Evolutionary conservation across 1,140 invertebrate genomes (phyloP).

Genomic region (Platyscapa corneri): DNA sequence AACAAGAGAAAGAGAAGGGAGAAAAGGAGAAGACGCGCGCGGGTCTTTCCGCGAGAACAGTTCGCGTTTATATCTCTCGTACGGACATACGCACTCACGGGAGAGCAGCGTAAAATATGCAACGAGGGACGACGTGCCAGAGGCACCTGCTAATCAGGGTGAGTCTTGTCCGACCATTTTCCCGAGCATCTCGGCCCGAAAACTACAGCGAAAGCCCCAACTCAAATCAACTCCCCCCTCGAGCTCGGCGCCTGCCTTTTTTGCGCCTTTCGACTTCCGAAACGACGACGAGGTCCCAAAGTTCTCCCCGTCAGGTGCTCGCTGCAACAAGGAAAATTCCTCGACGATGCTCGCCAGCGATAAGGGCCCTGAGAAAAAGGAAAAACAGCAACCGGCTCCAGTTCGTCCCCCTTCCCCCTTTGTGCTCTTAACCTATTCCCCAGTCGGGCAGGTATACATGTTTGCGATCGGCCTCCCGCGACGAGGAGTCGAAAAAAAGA

Average conservation of each 20-base stretch:
- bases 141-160: slow-evolving; percentile 44
- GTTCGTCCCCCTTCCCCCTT: too few relatives aligned
- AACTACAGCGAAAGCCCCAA: not conserved
- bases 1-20: not conserved
- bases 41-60: not conserved
- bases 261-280: not conserved
- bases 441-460: too few relatives aligned
- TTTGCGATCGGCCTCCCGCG: too few relatives aligned
- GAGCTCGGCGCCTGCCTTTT: not conserved
- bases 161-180: not conserved
- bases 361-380: too few relatives aligned
- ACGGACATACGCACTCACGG: not conserved
- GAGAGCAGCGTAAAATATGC: slow-evolving; percentile 18
- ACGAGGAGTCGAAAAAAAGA: too few relatives aligned
- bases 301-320: not conserved
- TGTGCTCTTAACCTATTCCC: too few relatives aligned
- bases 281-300: too few relatives aligned
- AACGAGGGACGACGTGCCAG: slow-evolving; percentile 38
- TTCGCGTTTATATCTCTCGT: not conserved
- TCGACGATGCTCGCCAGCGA: not conserved
- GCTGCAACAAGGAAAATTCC: not conserved
- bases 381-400: too few relatives aligned
- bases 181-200: not conserved
- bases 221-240: not conserved
- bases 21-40: slow-evolving; percentile 6